Evolutionary conservation across 1,140 invertebrate species (phyloP).

Genomic region (Trissolcus basalis): DNA sequence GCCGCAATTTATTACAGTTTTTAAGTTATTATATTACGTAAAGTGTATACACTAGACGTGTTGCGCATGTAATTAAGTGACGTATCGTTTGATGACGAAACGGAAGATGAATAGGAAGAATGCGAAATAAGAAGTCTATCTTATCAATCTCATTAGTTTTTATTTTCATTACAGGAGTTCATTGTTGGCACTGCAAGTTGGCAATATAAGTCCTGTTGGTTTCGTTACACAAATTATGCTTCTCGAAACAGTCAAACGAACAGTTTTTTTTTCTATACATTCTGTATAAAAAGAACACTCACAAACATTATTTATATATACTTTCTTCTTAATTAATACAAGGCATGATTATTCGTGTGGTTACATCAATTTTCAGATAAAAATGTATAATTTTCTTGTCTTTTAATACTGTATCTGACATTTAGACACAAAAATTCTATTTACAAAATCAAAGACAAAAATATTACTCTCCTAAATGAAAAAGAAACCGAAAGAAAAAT

Average conservation of each 20-base stretch:
- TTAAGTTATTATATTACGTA: constrained; percentile 24
- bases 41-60: constrained; percentile 4
- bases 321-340: too few relatives aligned
- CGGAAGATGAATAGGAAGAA: constrained; percentile 1
- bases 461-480: too few relatives aligned
- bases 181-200: constrained; percentile 17
- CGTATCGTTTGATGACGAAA: constrained; percentile 17
- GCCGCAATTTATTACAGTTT: constrained; percentile 11
- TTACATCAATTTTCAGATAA: too few relatives aligned
- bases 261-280: not conserved
- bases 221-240: not conserved
- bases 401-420: too few relatives aligned
- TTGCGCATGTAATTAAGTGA: constrained; percentile 23
- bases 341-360: too few relatives aligned
- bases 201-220: not conserved
- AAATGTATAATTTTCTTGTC: too few relatives aligned
- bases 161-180: constrained; percentile 38
- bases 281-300: too few relatives aligned
- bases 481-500: too few relatives aligned
- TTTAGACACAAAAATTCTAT: too few relatives aligned
- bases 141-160: constrained; percentile 34
- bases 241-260: not conserved
- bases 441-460: too few relatives aligned
- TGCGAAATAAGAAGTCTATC: constrained; percentile 9
- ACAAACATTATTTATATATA: too few relatives aligned